phyloP scores from a whole-genome alignment of 2,888 invertebrate genomes.

The Harpalus rubripes region DNA sequence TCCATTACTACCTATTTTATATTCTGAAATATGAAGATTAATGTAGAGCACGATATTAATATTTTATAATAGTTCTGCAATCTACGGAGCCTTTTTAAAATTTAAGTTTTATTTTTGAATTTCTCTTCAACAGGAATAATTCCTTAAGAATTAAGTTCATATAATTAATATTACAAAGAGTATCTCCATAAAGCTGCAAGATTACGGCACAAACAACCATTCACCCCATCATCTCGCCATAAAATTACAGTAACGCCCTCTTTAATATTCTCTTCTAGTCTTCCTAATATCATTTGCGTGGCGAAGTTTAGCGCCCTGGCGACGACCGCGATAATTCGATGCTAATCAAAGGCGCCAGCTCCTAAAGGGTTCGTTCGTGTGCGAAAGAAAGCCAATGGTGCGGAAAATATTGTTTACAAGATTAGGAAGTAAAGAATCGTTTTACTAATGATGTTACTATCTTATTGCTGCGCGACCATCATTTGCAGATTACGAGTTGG shows the following conservation, averaged over 20 bases:
- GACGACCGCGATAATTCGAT: constrained; percentile 48
- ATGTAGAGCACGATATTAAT: background rate
- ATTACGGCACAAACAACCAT: background rate
- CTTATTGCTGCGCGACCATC: constrained; percentile 30
- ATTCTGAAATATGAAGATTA: background rate
- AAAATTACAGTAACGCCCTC: background rate
- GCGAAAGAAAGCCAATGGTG: constrained; percentile 54
- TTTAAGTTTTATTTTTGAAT: no score
- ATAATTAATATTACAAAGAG: background rate
- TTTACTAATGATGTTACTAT: constrained; percentile 49
- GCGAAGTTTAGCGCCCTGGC: constrained; percentile 13
- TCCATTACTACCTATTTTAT: background rate
- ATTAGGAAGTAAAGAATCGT: constrained; percentile 47
- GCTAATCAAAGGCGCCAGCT: constrained; percentile 60
- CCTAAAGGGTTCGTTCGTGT: constrained; percentile 47
- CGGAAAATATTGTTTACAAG: constrained; percentile 60
- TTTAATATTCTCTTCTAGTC: constrained; percentile 24
- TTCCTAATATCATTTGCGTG: constrained; percentile 4
- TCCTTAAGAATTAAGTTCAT: background rate
- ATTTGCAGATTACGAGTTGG: constrained; percentile 15
- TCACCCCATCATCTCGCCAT: background rate
- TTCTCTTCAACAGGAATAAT: no score
- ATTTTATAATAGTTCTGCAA: background rate
- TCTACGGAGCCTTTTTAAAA: no score
- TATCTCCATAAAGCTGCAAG: background rate